A percentile compares a stretch with the other conserved stretches of the same genome.
These are phyloP conservation scores for Sinelater perroti DNA, from an alignment of 2,888 invertebrate genomes.

Conservation along the genomic window DNA sequence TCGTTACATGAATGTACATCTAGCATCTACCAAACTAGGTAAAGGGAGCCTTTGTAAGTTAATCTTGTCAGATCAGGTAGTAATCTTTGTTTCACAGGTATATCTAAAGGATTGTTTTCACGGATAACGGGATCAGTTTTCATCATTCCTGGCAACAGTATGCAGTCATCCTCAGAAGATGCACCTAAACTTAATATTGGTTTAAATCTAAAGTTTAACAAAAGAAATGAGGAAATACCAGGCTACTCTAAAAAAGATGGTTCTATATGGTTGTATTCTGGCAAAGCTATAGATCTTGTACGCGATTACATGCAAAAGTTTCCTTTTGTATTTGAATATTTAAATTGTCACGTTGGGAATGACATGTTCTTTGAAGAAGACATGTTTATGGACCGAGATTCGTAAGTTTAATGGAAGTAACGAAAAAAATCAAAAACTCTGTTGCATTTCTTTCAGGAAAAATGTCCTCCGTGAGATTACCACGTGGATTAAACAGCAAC, in stretches of 20 bases:
- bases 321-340: constrained; percentile 76
- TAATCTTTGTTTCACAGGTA: constrained; percentile 56
- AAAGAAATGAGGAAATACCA: constrained; percentile 74
- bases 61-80: background rate
- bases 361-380: constrained; percentile 75
- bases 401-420: constrained; percentile 39
- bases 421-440: too few relatives aligned
- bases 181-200: constrained; percentile 80
- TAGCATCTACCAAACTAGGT: constrained; percentile 69
- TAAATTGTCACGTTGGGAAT: constrained; percentile 60
- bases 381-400: constrained; percentile 63
- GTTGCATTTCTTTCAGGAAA: constrained; percentile 54
- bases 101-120: constrained; percentile 77
- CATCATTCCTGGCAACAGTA: constrained; percentile 65
- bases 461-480: constrained; percentile 64
- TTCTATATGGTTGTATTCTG: constrained; percentile 84
- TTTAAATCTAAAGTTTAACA: constrained; percentile 89
- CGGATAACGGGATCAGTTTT: constrained; percentile 88
- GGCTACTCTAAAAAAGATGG: constrained; percentile 82
- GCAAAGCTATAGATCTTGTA: constrained; percentile 75
- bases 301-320: constrained; percentile 74
- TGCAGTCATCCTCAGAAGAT: constrained; percentile 57
- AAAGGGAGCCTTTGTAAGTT: too few relatives aligned
- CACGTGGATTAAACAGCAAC: constrained; percentile 77
- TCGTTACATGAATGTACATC: constrained; percentile 66